Percentiles rank a stretch among this genome's conserved stretches.
Conservation (phyloP, 2,797 vertebrate genomes). For the Paramormyrops hopkinsi region DNA sequence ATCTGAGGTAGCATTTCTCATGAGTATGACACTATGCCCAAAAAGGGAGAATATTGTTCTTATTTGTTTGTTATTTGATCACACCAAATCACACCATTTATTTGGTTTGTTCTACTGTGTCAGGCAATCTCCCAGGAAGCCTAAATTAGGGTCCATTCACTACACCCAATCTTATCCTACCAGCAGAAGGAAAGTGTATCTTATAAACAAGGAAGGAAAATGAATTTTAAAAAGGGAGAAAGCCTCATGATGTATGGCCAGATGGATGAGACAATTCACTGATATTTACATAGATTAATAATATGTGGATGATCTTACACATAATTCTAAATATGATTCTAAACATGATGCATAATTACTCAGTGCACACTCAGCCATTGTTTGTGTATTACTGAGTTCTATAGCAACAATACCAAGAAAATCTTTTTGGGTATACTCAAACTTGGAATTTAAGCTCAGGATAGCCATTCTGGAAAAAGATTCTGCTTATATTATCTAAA, state of each 20-base stretch:
- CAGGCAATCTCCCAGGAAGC: background rate
- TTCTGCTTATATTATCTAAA: conserved; percentile 12
- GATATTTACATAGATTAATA: background rate
- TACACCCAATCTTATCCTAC: background rate
- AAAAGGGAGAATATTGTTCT: background rate
- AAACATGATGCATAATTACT: background rate
- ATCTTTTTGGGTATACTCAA: conserved; percentile 1
- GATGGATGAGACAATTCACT: background rate
- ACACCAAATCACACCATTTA: background rate
- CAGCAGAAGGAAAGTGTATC: background rate
- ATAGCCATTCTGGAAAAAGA: conserved; percentile 7
- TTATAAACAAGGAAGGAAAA: background rate
- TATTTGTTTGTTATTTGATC: background rate
- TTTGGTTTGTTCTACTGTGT: background rate
- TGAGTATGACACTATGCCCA: background rate
- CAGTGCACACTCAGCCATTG: background rate
- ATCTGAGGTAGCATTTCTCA: background rate
- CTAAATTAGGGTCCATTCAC: background rate
- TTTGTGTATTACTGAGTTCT: background rate
- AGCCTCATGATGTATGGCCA: background rate
- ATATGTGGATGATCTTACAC: background rate
- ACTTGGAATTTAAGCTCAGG: conserved; percentile 10
- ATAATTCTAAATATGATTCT: background rate
- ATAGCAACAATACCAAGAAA: background rate
- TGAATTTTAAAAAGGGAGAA: background rate